phyloP scores from a whole-genome alignment of 2,113 vertebrate genomes.

The Nycticebus coucang region DNA sequence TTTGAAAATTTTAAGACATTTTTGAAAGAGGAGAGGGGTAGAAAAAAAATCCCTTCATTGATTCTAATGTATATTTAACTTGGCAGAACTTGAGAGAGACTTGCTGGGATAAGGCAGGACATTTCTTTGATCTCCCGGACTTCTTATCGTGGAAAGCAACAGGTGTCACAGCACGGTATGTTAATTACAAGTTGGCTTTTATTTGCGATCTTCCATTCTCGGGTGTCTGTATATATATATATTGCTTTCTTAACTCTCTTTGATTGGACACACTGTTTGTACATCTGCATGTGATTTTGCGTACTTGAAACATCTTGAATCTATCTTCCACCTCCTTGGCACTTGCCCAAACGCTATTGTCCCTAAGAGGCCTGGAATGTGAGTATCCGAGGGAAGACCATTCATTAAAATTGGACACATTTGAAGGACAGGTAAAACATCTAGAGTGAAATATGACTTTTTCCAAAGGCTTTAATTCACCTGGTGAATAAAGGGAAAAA shows the following conservation, averaged over 20 bases:
- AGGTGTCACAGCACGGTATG: conserved; percentile 92
- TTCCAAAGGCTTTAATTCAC: conserved; percentile 36
- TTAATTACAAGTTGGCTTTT: conserved; percentile 75
- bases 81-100: conserved; percentile 85
- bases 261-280: conserved; percentile 79
- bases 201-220: conserved; percentile 66
- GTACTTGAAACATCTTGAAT: conserved; percentile 86
- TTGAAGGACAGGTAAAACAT: conserved; percentile 28
- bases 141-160: conserved; percentile 98
- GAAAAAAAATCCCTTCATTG: conserved; percentile 62
- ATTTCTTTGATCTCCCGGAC: conserved; percentile 98
- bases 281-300: conserved; percentile 86
- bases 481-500: conserved; percentile 16
- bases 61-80: conserved; percentile 80
- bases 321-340: conserved; percentile 80
- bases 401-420: conserved; percentile 58
- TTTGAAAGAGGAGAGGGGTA: conserved; percentile 58
- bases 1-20: conserved; percentile 67
- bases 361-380: conserved; percentile 73
- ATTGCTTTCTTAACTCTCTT: conserved; percentile 80
- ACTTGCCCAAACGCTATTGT: conserved; percentile 75
- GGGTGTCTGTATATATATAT: conserved; percentile 25
- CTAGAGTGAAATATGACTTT: conserved; percentile 21
- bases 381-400: conserved; percentile 50
- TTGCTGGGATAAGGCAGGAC: conserved; percentile 88